These are phyloP conservation scores for Pseudochirops cupreus DNA, from an alignment of 2,797 vertebrate genomes.

Conservation along the genomic window DNA sequence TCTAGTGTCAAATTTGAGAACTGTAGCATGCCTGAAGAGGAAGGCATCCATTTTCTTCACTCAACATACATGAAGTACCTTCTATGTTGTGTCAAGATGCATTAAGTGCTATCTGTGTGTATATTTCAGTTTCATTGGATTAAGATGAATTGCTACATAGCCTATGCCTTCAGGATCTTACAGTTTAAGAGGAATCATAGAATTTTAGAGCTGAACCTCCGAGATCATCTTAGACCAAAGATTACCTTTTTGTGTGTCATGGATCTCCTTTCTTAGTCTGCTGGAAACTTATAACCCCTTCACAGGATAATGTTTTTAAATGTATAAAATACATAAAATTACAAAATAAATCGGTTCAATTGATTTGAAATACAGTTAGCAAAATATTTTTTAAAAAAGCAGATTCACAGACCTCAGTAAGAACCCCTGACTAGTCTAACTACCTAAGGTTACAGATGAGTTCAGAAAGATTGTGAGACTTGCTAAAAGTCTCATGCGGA, in stretches of 20 bases:
- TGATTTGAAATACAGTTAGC: not conserved
- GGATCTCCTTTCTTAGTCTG: not conserved
- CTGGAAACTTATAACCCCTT: not conserved
- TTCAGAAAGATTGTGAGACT: not conserved
- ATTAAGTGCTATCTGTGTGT: not conserved
- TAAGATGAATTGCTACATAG: not conserved
- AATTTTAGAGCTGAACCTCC: not conserved
- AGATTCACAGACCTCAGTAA: not conserved
- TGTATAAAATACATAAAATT: not conserved
- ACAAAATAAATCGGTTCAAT: not conserved
- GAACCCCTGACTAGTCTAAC: not conserved
- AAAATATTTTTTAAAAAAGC: not conserved
- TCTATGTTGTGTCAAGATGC: not conserved
- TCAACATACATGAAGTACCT: not conserved
- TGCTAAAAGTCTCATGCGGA: not conserved
- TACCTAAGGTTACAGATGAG: not conserved
- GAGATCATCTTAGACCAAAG: not conserved
- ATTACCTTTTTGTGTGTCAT: not conserved
- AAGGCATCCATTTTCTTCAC: not conserved
- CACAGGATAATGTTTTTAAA: not conserved
- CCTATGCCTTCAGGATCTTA: not conserved
- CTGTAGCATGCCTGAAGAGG: not conserved
- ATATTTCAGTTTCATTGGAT: not conserved
- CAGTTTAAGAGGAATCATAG: not conserved
- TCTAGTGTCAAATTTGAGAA: constrained; percentile 31